Conservation (phyloP, 1,140 invertebrate genomes). For the Hestina assimilis region DNA sequence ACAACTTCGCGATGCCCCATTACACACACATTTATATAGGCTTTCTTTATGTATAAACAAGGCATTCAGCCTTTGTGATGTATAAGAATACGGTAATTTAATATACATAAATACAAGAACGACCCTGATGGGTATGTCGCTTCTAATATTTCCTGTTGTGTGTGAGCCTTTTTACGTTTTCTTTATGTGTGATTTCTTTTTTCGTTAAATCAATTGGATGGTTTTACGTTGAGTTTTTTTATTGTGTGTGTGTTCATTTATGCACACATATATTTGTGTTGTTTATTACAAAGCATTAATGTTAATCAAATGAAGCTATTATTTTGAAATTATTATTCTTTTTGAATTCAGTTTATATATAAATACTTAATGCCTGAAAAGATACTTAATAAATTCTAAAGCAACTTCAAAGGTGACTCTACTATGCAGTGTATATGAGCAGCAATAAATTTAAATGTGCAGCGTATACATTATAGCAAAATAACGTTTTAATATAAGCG, state of each 20-base stretch:
- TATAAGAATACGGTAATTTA: constrained; percentile 29
- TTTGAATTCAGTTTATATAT: no score
- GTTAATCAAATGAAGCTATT: no score
- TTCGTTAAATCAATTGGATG: neutral
- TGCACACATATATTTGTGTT: no score
- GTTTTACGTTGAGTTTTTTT: neutral
- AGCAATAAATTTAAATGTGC: constrained; percentile 25
- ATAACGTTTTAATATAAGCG: constrained; percentile 31
- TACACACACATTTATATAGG: constrained; percentile 43
- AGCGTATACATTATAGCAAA: constrained; percentile 28
- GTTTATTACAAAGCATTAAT: no score
- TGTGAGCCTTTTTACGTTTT: neutral
- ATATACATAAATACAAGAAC: constrained; percentile 28
- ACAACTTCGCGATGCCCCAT: constrained; percentile 39
- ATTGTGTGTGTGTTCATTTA: no score
- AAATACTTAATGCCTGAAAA: no score
- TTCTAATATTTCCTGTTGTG: constrained; percentile 19
- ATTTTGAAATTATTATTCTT: no score
- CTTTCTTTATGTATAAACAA: constrained; percentile 35
- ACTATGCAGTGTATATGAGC: constrained; percentile 20
- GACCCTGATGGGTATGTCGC: constrained; percentile 24
- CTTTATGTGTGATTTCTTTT: neutral
- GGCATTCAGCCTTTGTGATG: constrained; percentile 34
- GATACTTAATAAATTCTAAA: no score
- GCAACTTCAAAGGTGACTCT: no score